Evolutionary conservation across 2,888 invertebrate genomes (phyloP).

Genomic region (Marasmarcha lunaedactyla): DNA sequence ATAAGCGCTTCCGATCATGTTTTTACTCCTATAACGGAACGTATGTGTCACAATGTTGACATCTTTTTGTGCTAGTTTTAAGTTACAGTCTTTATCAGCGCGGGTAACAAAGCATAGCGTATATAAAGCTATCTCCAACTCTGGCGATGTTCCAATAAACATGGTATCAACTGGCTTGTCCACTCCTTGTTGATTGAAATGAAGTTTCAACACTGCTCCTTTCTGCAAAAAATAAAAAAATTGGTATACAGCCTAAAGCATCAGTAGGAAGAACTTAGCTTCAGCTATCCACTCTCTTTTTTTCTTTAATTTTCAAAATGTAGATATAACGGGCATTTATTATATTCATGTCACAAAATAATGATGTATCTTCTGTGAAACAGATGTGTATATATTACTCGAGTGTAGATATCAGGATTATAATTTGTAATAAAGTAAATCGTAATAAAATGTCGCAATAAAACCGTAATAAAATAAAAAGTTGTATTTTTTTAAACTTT

Average conservation of each 20-base stretch:
- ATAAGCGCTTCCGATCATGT: constrained; percentile 84
- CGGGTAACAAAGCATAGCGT: constrained; percentile 87
- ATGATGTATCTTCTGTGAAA: too few relatives aligned
- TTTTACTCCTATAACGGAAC: constrained; percentile 81
- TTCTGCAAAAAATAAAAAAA: constrained; percentile 67
- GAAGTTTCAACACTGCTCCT: constrained; percentile 79
- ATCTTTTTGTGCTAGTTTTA: constrained; percentile 77
- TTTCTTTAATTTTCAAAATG: too few relatives aligned
- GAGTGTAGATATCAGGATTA: too few relatives aligned
- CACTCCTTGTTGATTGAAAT: constrained; percentile 76
- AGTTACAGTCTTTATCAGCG: constrained; percentile 79
- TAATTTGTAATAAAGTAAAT: too few relatives aligned
- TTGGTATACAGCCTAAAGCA: neutral
- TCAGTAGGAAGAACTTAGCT: neutral
- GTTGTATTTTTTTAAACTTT: too few relatives aligned
- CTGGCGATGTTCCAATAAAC: constrained; percentile 90
- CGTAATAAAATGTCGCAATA: too few relatives aligned
- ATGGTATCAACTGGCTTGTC: constrained; percentile 83
- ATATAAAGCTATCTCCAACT: constrained; percentile 90
- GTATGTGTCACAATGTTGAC: constrained; percentile 81
- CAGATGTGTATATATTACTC: too few relatives aligned
- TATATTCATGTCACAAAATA: too few relatives aligned
- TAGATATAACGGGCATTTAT: too few relatives aligned
- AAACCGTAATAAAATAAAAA: too few relatives aligned
- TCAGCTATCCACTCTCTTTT: neutral